A percentile compares a stretch with the other conserved stretches of the same genome.
These are phyloP conservation scores for Crossoptilon crossoptilon DNA, from an alignment of 2,797 vertebrate genomes.

Conservation along the genomic window DNA sequence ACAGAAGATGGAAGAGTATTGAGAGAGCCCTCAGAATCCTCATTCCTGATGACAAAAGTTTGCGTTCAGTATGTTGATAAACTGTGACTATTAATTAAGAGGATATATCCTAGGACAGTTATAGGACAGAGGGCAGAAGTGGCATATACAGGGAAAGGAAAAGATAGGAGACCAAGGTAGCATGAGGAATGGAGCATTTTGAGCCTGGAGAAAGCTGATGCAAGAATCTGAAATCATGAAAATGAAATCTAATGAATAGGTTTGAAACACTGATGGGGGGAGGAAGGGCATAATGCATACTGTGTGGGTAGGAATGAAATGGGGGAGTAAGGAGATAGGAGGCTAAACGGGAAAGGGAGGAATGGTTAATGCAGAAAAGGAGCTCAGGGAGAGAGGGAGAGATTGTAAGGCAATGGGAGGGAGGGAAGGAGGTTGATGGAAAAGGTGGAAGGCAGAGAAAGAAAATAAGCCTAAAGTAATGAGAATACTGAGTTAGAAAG, in stretches of 20 bases:
- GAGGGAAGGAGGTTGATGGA: background rate
- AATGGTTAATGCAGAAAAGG: slow-evolving; percentile 36
- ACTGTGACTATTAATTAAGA: background rate
- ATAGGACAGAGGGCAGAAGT: background rate
- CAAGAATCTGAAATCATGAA: background rate
- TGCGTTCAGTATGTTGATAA: background rate
- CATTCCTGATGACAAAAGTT: background rate
- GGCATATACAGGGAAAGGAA: background rate
- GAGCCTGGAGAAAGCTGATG: background rate
- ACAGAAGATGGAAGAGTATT: background rate
- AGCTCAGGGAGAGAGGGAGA: background rate
- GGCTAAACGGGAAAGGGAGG: slow-evolving; percentile 33
- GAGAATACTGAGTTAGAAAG: background rate
- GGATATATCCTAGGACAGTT: background rate
- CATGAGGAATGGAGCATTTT: background rate
- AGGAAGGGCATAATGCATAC: background rate
- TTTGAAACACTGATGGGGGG: background rate
- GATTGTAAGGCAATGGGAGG: background rate
- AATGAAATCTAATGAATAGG: slow-evolving; percentile 20
- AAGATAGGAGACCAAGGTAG: background rate
- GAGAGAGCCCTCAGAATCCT: background rate
- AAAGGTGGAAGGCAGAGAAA: slow-evolving; percentile 17
- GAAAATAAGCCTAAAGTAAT: background rate
- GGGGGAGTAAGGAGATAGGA: slow-evolving; percentile 12
- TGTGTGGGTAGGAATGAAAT: slow-evolving; percentile 41